Percentiles rank a stretch among this genome's conserved stretches.
Conservation (phyloP, 2,113 vertebrate species). For the Gymnorhina tibicen region DNA sequence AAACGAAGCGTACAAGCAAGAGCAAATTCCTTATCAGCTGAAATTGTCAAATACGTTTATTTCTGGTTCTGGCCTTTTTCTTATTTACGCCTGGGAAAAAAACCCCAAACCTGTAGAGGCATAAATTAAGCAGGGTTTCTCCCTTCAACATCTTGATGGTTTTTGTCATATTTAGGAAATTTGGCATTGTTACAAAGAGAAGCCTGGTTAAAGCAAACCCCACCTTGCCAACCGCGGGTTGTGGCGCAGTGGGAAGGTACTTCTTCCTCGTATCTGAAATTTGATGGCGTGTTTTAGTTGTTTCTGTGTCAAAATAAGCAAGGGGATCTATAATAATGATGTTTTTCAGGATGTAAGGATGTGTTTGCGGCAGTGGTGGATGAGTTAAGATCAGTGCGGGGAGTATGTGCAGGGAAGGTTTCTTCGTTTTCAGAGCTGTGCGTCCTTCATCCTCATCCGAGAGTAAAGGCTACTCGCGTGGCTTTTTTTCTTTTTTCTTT, state of each 20-base stretch:
- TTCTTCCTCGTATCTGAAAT: neutral
- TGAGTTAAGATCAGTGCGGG: neutral
- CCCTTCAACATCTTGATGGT: rapidly evolving
- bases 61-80: neutral
- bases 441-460: neutral
- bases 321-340: neutral
- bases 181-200: neutral
- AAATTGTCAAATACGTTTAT: neutral
- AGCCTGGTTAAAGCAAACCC: neutral
- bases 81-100: rapidly evolving
- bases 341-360: rapidly evolving
- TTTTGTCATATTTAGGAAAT: neutral
- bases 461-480: rapidly evolving
- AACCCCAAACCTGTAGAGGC: no score
- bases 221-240: rapidly evolving
- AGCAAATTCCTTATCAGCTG: neutral
- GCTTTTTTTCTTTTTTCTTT: neutral
- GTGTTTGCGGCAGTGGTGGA: rapidly evolving
- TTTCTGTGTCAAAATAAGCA: neutral
- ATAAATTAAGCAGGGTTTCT: neutral
- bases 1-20: neutral
- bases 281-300: neutral
- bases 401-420: neutral
- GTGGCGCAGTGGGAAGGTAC: neutral
- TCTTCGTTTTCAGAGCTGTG: neutral